phyloP scores from a whole-genome alignment of 2,888 invertebrate species.

The Cheilosia variabilis region DNA sequence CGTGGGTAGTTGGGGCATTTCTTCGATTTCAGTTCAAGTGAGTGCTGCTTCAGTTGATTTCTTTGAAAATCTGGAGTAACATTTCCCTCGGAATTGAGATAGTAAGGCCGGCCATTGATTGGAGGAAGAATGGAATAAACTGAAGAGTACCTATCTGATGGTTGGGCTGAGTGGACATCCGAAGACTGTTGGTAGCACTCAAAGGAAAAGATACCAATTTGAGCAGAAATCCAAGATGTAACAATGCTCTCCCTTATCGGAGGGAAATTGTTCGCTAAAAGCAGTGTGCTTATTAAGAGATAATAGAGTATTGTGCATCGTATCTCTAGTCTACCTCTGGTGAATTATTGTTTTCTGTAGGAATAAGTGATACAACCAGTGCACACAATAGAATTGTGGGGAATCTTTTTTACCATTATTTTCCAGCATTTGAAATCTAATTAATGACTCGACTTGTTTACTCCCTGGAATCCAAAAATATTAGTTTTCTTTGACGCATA shows the following conservation, averaged over 20 bases:
- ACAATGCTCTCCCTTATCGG: not conserved
- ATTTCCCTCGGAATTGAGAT: not conserved
- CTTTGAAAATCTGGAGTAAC: not conserved
- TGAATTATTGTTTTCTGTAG: too few species aligned
- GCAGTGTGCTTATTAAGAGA: too few species aligned
- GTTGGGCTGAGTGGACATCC: not conserved
- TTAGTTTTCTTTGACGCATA: too few species aligned
- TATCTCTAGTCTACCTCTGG: too few species aligned
- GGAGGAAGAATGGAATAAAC: slow-evolving; percentile 18
- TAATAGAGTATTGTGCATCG: too few species aligned
- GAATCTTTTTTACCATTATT: too few species aligned
- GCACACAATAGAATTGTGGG: too few species aligned
- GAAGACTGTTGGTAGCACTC: slow-evolving; percentile 3
- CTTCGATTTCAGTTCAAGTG: not conserved
- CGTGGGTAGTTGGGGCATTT: not conserved
- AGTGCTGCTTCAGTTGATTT: slow-evolving; percentile 27
- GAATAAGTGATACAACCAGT: too few species aligned
- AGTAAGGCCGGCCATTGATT: slow-evolving; percentile 23
- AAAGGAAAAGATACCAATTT: slow-evolving; percentile 18
- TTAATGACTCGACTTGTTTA: too few species aligned
- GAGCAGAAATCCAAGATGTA: not conserved
- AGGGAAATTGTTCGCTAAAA: too few species aligned
- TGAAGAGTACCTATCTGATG: slow-evolving; percentile 12
- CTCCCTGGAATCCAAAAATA: too few species aligned
- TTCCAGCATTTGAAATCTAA: too few species aligned